These are phyloP conservation scores for Galeruca laticollis DNA, from an alignment of 2,888 invertebrate genomes.

Conservation along the genomic window DNA sequence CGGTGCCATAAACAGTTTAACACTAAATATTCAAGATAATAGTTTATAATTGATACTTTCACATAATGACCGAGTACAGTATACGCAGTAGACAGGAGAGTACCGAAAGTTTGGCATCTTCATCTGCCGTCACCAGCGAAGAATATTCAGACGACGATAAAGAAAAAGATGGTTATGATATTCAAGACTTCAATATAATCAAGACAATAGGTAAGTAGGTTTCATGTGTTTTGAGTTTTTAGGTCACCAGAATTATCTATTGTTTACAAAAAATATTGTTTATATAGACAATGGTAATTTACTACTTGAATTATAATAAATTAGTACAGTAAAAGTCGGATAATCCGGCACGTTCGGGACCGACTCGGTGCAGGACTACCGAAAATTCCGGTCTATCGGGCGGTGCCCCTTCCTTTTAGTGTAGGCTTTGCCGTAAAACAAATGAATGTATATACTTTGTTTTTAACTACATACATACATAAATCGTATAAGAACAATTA, in stretches of 20 bases:
- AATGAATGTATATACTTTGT: too few relatives aligned
- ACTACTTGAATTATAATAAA: too few relatives aligned
- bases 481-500: too few relatives aligned
- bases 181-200: conserved; percentile 87
- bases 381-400: too few relatives aligned
- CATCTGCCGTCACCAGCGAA: conserved; percentile 66
- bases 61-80: conserved; percentile 57
- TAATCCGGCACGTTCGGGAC: too few relatives aligned
- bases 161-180: conserved; percentile 68
- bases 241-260: background rate
- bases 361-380: too few relatives aligned
- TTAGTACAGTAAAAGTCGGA: too few relatives aligned
- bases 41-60: conserved; percentile 36
- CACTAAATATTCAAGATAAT: conserved; percentile 10
- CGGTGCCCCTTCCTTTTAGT: too few relatives aligned
- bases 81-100: conserved; percentile 63
- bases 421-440: too few relatives aligned
- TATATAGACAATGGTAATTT: background rate
- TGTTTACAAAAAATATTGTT: background rate
- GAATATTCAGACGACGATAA: conserved; percentile 70
- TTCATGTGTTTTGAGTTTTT: conserved; percentile 16
- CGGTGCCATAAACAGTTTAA: conserved; percentile 19
- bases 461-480: too few relatives aligned
- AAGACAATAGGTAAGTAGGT: conserved; percentile 86
- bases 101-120: conserved; percentile 63